Evolutionary conservation across 2,797 vertebrate species (phyloP).

Genomic region (Liasis olivaceus): DNA sequence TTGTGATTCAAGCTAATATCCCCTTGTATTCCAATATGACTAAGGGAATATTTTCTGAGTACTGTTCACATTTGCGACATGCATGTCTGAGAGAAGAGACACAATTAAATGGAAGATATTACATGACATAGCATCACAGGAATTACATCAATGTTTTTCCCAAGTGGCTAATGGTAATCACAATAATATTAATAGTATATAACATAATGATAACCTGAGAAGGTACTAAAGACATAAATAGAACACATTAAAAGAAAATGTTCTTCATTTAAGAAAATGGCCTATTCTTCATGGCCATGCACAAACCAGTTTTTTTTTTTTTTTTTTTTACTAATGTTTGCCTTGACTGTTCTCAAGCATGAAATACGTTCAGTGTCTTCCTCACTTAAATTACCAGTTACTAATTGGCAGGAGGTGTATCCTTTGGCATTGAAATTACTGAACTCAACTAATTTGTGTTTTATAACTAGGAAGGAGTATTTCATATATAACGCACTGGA

Average conservation of each 20-base stretch:
- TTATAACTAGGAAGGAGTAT: too few relatives aligned
- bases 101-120: neutral
- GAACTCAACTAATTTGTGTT: neutral
- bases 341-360: neutral
- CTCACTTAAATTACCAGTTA: neutral
- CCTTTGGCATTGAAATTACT: neutral
- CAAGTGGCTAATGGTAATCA: neutral
- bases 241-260: neutral
- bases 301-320: neutral
- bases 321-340: neutral
- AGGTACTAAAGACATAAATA: neutral
- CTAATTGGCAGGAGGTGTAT: neutral
- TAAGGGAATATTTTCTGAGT: neutral
- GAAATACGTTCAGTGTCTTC: neutral
- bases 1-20: neutral
- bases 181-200: neutral
- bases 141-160: neutral
- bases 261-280: neutral
- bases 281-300: neutral
- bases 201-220: neutral
- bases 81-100: neutral
- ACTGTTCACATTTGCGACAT: neutral
- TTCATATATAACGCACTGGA: too few relatives aligned
- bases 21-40: too few relatives aligned
- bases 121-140: neutral